Conservation (phyloP, 2,113 vertebrate genomes). For the Rattus norvegicus region GRCr8 NC_086024.1:32343501-32344000, state of each 20-base stretch:
- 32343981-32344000: constrained; percentile 9
- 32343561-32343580: background rate
- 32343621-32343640: background rate
- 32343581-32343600: background rate
- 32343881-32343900: constrained; percentile 1
- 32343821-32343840: background rate
- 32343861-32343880: background rate
- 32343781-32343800: background rate
- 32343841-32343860: background rate
- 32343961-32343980: constrained; percentile 4
- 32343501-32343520: background rate
- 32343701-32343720: background rate
- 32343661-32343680: background rate
- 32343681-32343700: background rate
- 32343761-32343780: background rate
- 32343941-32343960: background rate
- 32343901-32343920: background rate
- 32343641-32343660: background rate
- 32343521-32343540: background rate
- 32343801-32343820: background rate
- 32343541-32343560: background rate
- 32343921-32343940: background rate
- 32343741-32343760: background rate
- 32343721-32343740: background rate
- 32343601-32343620: background rate